Evolutionary conservation across 30 jellyfish, hydroid and myxozoan species (phyloP).

Genomic region (Mastigias papua): DNA sequence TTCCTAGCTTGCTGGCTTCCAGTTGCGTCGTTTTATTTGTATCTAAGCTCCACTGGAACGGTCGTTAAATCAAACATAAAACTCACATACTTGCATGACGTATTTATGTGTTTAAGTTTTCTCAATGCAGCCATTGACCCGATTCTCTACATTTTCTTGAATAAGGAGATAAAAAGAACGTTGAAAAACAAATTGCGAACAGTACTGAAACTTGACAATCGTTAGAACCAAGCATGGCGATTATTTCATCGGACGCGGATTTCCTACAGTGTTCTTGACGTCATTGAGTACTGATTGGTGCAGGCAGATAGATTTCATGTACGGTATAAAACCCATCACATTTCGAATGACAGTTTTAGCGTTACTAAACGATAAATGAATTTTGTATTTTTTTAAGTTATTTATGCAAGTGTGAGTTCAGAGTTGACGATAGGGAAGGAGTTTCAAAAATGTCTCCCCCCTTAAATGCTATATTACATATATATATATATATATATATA

Average conservation of each 20-base stretch:
- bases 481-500: no score
- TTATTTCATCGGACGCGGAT: not conserved
- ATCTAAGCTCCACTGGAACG: constrained; percentile 62
- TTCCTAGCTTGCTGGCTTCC: constrained; percentile 91
- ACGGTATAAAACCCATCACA: no score
- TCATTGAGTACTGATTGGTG: no score
- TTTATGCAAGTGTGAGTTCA: no score
- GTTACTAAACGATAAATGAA: no score
- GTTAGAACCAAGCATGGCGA: not conserved
- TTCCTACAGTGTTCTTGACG: no score
- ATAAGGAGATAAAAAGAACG: constrained; percentile 57
- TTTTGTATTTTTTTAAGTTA: no score
- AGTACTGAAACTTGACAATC: not conserved
- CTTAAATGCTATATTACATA: no score
- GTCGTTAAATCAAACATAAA: constrained; percentile 24
- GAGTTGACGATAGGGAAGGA: no score
- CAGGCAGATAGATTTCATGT: no score
- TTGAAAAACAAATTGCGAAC: constrained; percentile 46
- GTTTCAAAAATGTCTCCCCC: no score
- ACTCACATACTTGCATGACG: constrained; percentile 73
- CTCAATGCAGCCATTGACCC: constrained; percentile 85
- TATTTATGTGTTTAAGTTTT: constrained; percentile 66
- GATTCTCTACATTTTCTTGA: constrained; percentile 61
- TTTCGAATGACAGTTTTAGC: no score
- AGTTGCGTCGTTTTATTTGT: constrained; percentile 80